Conservation (phyloP, 2,888 invertebrate genomes). For the Caenorhabditis sp. region DNA sequence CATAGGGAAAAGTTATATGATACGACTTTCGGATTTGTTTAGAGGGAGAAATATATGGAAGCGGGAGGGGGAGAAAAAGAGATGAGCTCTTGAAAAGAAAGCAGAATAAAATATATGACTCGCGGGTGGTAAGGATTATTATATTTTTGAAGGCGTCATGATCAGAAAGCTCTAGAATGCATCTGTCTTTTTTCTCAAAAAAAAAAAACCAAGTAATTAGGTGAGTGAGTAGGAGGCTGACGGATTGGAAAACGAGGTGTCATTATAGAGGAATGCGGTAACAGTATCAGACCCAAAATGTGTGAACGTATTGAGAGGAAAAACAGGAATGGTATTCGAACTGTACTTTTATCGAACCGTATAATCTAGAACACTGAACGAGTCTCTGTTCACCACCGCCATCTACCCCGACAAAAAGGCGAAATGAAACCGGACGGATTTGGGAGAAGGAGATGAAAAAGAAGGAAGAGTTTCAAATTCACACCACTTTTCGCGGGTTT, state of each 20-base stretch:
- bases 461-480: conserved; percentile 45
- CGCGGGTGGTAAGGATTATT: conserved; percentile 26
- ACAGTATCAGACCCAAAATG: conserved; percentile 9
- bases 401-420: conserved; percentile 1
- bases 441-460: conserved; percentile 8
- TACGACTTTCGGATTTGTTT: conserved; percentile 2
- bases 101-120: conserved; percentile 57
- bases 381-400: conserved; percentile 23
- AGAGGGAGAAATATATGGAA: neutral
- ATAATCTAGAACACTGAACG: conserved; percentile 53
- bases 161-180: conserved; percentile 5
- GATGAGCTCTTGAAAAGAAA: conserved; percentile 28
- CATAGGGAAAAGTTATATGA: neutral
- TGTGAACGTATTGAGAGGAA: neutral
- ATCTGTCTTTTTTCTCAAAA: neutral
- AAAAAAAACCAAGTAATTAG: neutral
- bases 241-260: neutral
- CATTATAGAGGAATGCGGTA: neutral
- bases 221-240: neutral
- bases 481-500: conserved; percentile 48
- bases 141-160: conserved; percentile 23
- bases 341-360: conserved; percentile 58
- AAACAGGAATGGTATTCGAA: conserved; percentile 34
- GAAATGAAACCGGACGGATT: conserved; percentile 57
- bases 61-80: neutral